Percentiles rank a stretch among this genome's conserved stretches.
Conservation (phyloP, 2,888 invertebrate species). For the Poecilus cupreus region DNA sequence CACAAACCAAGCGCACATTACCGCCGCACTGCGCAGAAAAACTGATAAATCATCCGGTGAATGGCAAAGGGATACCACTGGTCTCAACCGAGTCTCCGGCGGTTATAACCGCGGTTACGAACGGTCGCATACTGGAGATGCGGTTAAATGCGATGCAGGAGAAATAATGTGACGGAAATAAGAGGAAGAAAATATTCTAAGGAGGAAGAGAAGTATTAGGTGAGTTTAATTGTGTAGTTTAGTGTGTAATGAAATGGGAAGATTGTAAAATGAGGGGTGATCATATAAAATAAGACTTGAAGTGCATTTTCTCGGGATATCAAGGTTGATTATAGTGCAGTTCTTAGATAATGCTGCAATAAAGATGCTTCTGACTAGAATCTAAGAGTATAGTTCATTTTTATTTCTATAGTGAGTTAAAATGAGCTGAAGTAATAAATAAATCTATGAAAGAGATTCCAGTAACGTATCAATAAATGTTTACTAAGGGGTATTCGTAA, state of each 20-base stretch:
- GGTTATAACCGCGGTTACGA: background rate
- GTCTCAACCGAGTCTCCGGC: background rate
- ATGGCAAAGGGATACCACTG: background rate
- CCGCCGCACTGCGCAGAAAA: background rate
- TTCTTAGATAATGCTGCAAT: background rate
- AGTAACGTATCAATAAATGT: too few relatives aligned
- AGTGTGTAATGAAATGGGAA: background rate
- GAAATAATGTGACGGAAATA: background rate
- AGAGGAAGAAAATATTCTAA: background rate
- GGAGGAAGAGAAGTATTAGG: background rate
- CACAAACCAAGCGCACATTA: background rate
- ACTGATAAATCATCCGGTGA: slow-evolving; percentile 36
- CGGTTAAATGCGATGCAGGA: background rate
- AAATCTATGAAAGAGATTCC: too few relatives aligned
- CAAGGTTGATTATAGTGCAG: background rate
- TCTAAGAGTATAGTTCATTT: too few relatives aligned
- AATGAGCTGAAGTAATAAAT: too few relatives aligned
- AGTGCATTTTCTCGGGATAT: background rate
- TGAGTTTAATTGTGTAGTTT: background rate
- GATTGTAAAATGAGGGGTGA: background rate
- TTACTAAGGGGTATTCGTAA: too few relatives aligned
- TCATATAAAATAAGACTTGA: background rate
- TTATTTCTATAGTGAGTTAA: too few relatives aligned
- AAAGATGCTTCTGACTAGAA: background rate
- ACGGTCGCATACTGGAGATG: background rate